Evolutionary conservation across 1,140 invertebrate species (phyloP).

Genomic region (Dendroctonus ponderosae): DNA sequence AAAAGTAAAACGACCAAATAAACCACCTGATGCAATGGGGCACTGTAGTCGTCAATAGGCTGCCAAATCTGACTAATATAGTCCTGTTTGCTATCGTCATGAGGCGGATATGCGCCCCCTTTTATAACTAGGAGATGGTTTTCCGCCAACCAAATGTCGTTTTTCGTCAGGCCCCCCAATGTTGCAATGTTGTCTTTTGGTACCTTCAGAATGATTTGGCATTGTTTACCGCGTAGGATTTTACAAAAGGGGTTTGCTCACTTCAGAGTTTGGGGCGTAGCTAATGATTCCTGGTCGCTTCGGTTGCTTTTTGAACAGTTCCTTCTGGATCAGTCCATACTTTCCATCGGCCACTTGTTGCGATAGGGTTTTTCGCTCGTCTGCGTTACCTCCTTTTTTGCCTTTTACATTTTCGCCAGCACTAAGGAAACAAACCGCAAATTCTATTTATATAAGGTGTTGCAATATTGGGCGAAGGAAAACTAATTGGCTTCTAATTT

Average conservation of each 20-base stretch:
- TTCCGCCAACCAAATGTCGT: slow-evolving; percentile 87
- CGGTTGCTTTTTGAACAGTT: slow-evolving; percentile 67
- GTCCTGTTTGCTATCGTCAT: slow-evolving; percentile 46
- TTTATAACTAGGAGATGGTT: slow-evolving; percentile 81
- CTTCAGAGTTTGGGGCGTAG: slow-evolving; percentile 74
- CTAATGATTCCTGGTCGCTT: slow-evolving; percentile 77
- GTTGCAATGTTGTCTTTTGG: slow-evolving; percentile 74
- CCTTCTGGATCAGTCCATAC: slow-evolving; percentile 84
- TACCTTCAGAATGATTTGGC: slow-evolving; percentile 3
- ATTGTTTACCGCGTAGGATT: background rate
- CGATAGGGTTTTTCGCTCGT: slow-evolving; percentile 77
- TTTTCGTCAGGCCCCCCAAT: slow-evolving; percentile 75
- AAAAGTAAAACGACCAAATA: background rate
- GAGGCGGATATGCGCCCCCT: slow-evolving; percentile 67
- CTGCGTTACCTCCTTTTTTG: slow-evolving; percentile 54
- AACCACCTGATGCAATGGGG: slow-evolving; percentile 73
- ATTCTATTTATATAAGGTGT: slow-evolving; percentile 36
- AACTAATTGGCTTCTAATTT: too few species aligned
- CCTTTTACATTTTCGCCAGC: slow-evolving; percentile 64
- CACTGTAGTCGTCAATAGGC: slow-evolving; percentile 78
- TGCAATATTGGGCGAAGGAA: too few species aligned
- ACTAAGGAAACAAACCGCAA: slow-evolving; percentile 42
- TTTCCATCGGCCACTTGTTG: slow-evolving; percentile 86
- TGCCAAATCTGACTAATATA: slow-evolving; percentile 58
- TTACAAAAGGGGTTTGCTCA: slow-evolving; percentile 41